Evolutionary conservation across 2,113 vertebrate genomes (phyloP).

Genomic region (Peromyscus maniculatus): DNA sequence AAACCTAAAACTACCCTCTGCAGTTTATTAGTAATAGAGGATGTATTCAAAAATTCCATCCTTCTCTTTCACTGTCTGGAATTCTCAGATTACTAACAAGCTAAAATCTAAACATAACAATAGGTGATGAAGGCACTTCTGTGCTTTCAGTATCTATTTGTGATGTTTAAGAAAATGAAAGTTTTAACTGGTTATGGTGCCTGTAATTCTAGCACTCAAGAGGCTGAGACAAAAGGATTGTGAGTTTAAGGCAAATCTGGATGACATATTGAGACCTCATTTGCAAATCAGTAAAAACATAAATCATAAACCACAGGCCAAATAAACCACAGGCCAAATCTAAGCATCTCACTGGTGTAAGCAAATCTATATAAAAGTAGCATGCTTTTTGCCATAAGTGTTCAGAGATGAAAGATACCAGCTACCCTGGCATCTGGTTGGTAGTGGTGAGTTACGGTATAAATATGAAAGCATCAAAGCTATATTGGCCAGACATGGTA

Average conservation of each 20-base stretch:
- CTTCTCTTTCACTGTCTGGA: not conserved
- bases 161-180: not conserved
- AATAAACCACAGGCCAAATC: not conserved
- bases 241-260: not conserved
- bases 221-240: not conserved
- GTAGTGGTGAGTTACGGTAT: not conserved
- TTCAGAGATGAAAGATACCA: not conserved
- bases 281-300: not conserved
- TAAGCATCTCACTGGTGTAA: not conserved
- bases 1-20: not conserved
- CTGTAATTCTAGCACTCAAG: not conserved
- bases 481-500: not conserved
- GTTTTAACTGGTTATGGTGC: not conserved
- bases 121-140: not conserved
- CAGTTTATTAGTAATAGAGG: not conserved
- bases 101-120: not conserved
- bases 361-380: not conserved
- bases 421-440: not conserved
- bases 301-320: conserved; percentile 18
- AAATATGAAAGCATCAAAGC: conserved; percentile 37
- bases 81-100: conserved; percentile 4
- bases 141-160: not conserved
- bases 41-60: conserved; percentile 1
- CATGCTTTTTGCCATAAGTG: not conserved
- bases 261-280: not conserved